Evolutionary conservation across 2,113 vertebrate species (phyloP).

Genomic region (Malurus melanocephalus): DNA sequence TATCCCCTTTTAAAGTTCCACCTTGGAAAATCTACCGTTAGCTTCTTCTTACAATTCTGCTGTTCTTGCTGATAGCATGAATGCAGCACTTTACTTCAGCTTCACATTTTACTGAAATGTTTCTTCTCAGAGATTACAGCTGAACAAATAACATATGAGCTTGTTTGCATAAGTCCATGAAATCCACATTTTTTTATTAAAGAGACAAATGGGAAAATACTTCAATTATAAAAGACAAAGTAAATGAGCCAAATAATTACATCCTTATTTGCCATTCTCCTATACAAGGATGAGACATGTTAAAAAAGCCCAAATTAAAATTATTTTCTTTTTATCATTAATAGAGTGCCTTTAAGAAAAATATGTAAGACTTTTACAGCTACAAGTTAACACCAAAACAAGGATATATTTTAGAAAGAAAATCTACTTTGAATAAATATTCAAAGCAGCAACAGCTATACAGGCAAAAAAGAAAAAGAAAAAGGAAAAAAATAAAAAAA

Average conservation of each 20-base stretch:
- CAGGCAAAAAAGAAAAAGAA: background rate
- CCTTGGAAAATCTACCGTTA: background rate
- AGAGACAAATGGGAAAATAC: background rate
- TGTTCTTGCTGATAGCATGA: background rate
- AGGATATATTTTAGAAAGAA: background rate
- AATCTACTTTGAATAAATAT: background rate
- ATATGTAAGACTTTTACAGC: background rate
- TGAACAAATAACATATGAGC: background rate
- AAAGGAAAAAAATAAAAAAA: background rate
- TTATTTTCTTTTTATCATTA: background rate
- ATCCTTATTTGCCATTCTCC: background rate
- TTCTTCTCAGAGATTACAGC: background rate
- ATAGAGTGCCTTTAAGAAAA: background rate
- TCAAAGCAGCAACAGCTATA: background rate
- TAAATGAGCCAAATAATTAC: background rate
- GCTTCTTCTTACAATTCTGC: background rate
- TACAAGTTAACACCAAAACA: background rate
- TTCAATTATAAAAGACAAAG: background rate
- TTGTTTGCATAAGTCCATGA: background rate
- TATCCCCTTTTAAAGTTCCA: background rate
- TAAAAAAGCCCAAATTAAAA: background rate
- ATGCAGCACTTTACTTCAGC: background rate
- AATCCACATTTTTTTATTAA: background rate
- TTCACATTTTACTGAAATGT: background rate
- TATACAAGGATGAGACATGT: background rate